Conservation (phyloP, 2,888 invertebrate species). For the Elaeidobius kamerunicus region DNA sequence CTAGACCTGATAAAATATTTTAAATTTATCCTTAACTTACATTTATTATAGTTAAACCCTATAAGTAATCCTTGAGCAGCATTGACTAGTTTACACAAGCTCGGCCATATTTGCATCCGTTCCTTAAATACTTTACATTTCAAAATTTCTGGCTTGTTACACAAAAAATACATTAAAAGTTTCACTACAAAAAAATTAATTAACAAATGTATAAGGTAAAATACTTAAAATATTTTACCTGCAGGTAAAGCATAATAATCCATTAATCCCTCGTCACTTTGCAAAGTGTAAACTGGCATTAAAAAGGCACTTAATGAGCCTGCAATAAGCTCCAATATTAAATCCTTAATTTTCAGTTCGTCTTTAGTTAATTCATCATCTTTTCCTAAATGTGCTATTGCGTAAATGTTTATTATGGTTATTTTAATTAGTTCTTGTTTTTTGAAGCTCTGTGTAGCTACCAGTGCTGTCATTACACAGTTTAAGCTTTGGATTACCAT, state of each 20-base stretch:
- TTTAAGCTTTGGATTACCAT: conserved; percentile 63
- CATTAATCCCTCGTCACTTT: conserved; percentile 58
- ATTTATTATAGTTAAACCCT: conserved; percentile 54
- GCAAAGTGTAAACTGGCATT: conserved; percentile 68
- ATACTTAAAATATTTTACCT: conserved; percentile 47
- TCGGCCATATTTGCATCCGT: conserved; percentile 73
- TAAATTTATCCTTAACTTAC: too few relatives aligned
- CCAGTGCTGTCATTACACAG: conserved; percentile 68
- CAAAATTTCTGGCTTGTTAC: conserved; percentile 54
- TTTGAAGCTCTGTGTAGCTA: conserved; percentile 76
- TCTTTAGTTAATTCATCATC: conserved; percentile 52
- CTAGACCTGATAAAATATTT: conserved; percentile 1
- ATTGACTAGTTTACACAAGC: conserved; percentile 72
- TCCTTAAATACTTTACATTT: conserved; percentile 55
- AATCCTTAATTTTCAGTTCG: conserved; percentile 57
- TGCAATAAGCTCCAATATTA: conserved; percentile 62
- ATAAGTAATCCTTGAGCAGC: conserved; percentile 55
- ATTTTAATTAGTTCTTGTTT: conserved; percentile 74
- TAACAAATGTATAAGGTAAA: not conserved
- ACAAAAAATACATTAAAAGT: conserved; percentile 72
- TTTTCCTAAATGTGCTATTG: conserved; percentile 59
- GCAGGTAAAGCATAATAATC: conserved; percentile 69
- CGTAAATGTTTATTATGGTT: conserved; percentile 72
- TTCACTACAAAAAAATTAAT: conserved; percentile 57
- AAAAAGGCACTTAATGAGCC: conserved; percentile 66